Percentiles rank a stretch among this genome's conserved stretches.
Conservation (phyloP, 2,113 vertebrate species). For the Pipa parva region DNA sequence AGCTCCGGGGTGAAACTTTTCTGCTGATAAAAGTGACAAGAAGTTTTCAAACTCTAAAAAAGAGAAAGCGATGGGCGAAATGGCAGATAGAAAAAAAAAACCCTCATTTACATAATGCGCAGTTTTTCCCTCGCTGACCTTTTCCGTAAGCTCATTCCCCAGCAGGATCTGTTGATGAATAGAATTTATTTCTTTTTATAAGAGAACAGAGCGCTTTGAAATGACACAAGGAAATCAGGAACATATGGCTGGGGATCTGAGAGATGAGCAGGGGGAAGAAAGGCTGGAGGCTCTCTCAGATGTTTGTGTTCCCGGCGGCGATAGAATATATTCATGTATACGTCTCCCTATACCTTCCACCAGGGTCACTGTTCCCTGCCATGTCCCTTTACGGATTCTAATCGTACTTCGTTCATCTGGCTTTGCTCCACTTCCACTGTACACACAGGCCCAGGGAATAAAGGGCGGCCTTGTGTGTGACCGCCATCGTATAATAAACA, state of each 20-base stretch:
- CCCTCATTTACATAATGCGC: slow-evolving; percentile 10
- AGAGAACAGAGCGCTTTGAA: slow-evolving; percentile 59
- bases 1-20: not conserved
- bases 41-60: slow-evolving; percentile 15
- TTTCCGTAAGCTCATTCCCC: slow-evolving; percentile 45
- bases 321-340: slow-evolving; percentile 40
- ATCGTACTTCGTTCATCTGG: too few species aligned
- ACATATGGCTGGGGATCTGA: slow-evolving; percentile 55
- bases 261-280: slow-evolving; percentile 42
- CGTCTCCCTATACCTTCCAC: not conserved
- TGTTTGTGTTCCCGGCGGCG: slow-evolving; percentile 43
- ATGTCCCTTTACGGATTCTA: too few species aligned
- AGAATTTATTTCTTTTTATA: slow-evolving; percentile 59
- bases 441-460: too few species aligned
- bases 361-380: slow-evolving; percentile 29
- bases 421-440: too few species aligned
- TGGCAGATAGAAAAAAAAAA: not conserved
- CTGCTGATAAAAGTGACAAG: not conserved
- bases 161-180: slow-evolving; percentile 51
- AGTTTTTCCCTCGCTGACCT: slow-evolving; percentile 51
- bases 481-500: too few species aligned
- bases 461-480: too few species aligned
- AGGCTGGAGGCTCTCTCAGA: slow-evolving; percentile 51
- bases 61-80: not conserved
- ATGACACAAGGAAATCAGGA: slow-evolving; percentile 66